Base-by-base conservation (phyloP, 1,140 invertebrate genomes). In the Phenacoccus solenopsis region DNA sequence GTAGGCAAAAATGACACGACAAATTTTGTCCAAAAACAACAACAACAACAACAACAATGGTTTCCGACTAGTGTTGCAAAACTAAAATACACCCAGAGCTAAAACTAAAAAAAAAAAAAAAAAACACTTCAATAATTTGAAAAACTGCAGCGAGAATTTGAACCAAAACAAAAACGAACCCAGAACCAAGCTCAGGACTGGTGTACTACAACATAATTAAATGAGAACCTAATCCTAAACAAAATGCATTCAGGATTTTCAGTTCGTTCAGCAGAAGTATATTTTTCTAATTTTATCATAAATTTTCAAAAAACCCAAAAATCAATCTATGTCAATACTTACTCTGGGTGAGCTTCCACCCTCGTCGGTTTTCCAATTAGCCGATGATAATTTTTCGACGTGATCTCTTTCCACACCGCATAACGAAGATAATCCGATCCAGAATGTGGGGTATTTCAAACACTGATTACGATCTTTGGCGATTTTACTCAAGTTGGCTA, bases 321-420 rank as follows among this genome's bases (percentile, higher is more conserved):
- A 59, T 7, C n/a, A n/a, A n/a, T n/a, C n/a, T n/a, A n/a, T n/a
- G 21, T 13, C 30, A 35, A 61, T 72, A 79, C 80, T 79, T 79
- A 87, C 86, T 75, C 87, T 81, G 27, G 88, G 87, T 30, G 86
- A 84, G 30, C 84, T 77, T 64, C 82, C 79, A 74, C 85, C 82
- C 1, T 83, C 84, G 0, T 81, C 75, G 7, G 77, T 69, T 71
- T 84, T 83, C 82, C 87, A 88, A 72, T 88, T 86, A 12, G 85
- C 85, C 4, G 88, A 88, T 1, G 88, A 89, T 0, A 91, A 78
- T 28, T 90, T 83, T 75, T 96, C 93, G 0, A 94, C 91, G 77
- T 97, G 93, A 73, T 96, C 91, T 32, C 89, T 87, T 75, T 96
- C 90, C 27, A 96, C 81, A 1, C 98, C 91, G 80, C 94, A 96